phyloP scores from a whole-genome alignment of 2,888 invertebrate species.

The Harmothoe impar region DNA sequence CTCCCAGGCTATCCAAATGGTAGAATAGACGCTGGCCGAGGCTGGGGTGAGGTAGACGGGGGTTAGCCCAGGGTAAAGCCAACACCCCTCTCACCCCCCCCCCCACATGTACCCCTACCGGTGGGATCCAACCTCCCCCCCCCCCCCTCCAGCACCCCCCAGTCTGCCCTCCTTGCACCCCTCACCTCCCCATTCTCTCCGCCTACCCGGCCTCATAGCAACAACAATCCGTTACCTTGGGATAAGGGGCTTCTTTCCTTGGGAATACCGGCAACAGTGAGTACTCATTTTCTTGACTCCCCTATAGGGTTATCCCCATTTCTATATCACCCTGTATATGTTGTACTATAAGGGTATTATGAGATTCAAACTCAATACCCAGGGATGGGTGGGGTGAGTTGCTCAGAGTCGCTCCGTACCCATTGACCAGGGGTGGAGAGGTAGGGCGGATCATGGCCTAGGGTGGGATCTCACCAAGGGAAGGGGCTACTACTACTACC shows the following conservation, averaged over 20 bases:
- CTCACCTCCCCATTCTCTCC: slow-evolving; percentile 28
- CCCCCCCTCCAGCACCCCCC: neutral
- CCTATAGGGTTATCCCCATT: neutral
- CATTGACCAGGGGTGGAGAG: slow-evolving; percentile 6
- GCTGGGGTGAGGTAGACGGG: too few species aligned
- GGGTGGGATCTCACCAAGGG: neutral
- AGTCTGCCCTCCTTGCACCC: neutral
- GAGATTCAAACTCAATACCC: neutral
- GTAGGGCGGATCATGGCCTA: too few species aligned
- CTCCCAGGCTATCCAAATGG: too few species aligned
- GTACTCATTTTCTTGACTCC: neutral
- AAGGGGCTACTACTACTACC: too few species aligned
- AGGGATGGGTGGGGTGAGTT: neutral
- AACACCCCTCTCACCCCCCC: neutral
- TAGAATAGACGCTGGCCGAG: too few species aligned
- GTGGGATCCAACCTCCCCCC: neutral
- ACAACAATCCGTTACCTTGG: slow-evolving; percentile 43
- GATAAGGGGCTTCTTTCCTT: neutral
- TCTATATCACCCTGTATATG: too few species aligned
- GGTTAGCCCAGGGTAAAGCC: neutral
- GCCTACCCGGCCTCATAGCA: neutral
- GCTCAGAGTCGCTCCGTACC: slow-evolving; percentile 6
- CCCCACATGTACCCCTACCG: neutral
- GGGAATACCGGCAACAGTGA: slow-evolving; percentile 2
- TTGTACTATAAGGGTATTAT: too few species aligned